A percentile compares a stretch with the other conserved stretches of the same genome.
Conservation (phyloP, 2,113 vertebrate species). For the Scalopus aquaticus region DNA sequence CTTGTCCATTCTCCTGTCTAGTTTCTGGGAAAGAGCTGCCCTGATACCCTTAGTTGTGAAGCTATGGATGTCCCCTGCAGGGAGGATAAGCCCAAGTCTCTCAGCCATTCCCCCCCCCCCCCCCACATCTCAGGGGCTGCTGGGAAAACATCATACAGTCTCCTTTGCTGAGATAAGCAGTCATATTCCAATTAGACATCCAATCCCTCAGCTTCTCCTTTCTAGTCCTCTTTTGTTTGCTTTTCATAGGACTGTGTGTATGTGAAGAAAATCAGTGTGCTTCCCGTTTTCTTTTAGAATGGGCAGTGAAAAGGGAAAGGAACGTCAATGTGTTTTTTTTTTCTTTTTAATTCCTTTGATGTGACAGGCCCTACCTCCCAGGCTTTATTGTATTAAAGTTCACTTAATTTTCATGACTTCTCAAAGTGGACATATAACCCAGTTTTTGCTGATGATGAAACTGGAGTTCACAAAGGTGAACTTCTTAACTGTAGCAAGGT, state of each 20-base stretch:
- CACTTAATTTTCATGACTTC: background rate
- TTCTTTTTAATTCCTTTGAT: background rate
- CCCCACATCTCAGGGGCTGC: background rate
- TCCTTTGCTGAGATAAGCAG: background rate
- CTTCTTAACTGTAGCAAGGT: background rate
- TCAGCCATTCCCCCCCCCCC: no score
- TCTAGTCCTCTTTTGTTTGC: background rate
- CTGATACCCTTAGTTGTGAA: background rate
- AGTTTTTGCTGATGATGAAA: background rate
- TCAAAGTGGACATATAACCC: background rate
- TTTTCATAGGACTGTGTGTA: background rate
- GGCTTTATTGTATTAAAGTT: background rate
- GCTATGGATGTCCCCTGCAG: background rate
- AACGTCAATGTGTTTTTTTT: background rate
- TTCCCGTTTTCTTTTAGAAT: background rate
- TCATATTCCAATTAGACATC: background rate
- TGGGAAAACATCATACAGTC: background rate
- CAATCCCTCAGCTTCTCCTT: background rate
- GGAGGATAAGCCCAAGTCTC: no score
- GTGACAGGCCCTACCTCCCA: background rate
- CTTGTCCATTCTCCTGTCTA: background rate
- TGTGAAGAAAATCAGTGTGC: background rate
- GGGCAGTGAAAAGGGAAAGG: background rate
- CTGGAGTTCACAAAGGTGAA: background rate
- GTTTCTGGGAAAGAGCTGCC: background rate